Base-by-base conservation (phyloP, 1,140 invertebrate species). In the Bombus impatiens region DNA sequence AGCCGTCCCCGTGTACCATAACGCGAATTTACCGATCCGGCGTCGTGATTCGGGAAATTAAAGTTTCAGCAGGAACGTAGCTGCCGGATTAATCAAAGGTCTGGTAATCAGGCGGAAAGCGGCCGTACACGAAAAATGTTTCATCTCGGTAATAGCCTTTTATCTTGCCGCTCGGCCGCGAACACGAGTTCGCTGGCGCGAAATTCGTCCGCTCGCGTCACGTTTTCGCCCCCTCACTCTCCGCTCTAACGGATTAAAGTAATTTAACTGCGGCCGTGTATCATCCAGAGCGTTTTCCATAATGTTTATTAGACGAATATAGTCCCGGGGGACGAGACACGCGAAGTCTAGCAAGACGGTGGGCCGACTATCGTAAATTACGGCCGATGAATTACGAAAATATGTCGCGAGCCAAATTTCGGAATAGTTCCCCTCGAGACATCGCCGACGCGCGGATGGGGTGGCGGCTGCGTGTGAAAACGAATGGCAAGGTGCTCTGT, bases 221-320 rank as follows among this genome's bases (percentile, higher is more conserved):
- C 53, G 57, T 72, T 44, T 53, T 68, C 42, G 8, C 78, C 65
- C 65, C 25, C 74, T 22, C 18, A 1, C 22, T 22, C 35, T 18
- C 8, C n/a, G 8, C 28, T 68, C 57, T 42, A 81, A 28, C 67
- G 80, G 87, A 90, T 90, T 88, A 91, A 88, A 88, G 87, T 88
- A 91, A 90, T 91, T 91, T 90, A 86, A 75, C 57, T 65, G 70
- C 53, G 65, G 80, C 62, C 89, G 78, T 88, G 89, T 84, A 90
- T 90, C 89, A 90, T 87, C 84, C 22, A 37, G 68, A n/a, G 37
- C 72, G 86, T 65, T 90, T 83, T 83, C 87, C 87, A 82, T 87
- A 87, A 86, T 90, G 90, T 91, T 91, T 91, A 91, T 91, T 91
- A 91, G 84, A 90, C 78, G 90, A 84, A 90, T 90, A 88, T 82